Evolutionary conservation across 2,888 invertebrate genomes (phyloP).

Genomic region (Panzeria rudis): DNA sequence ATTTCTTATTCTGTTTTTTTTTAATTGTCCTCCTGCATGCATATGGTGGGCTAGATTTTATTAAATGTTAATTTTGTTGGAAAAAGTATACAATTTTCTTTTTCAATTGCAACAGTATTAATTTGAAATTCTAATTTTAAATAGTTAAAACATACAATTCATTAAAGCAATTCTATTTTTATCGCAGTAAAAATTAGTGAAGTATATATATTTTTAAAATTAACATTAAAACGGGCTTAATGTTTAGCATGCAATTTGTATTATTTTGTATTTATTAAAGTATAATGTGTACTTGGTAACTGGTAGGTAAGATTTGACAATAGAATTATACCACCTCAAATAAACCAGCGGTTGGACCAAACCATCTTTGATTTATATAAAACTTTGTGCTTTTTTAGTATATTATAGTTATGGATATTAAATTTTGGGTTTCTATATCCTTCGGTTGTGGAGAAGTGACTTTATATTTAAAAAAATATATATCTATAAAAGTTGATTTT

Average conservation of each 20-base stretch:
- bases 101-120: conserved; percentile 1
- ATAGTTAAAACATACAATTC: conserved; percentile 12
- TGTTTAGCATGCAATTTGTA: conserved; percentile 16
- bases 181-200: background rate
- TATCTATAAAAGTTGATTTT: no score
- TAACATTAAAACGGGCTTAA: conserved; percentile 18
- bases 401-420: no score
- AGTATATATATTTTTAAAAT: conserved; percentile 23
- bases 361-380: no score
- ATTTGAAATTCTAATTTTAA: conserved; percentile 55
- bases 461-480: no score
- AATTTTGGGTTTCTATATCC: no score
- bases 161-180: conserved; percentile 25
- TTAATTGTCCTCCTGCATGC: background rate
- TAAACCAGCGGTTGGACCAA: no score
- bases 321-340: no score
- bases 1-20: conserved; percentile 1
- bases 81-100: background rate
- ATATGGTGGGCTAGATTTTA: conserved; percentile 4
- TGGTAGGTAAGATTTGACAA: no score
- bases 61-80: conserved; percentile 39
- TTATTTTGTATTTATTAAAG: conserved; percentile 14
- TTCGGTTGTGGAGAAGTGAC: no score
- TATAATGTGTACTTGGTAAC: no score
- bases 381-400: no score